These are phyloP conservation scores for Notechis scutatus DNA, from an alignment of 2,113 vertebrate genomes.

Conservation along the genomic window DNA sequence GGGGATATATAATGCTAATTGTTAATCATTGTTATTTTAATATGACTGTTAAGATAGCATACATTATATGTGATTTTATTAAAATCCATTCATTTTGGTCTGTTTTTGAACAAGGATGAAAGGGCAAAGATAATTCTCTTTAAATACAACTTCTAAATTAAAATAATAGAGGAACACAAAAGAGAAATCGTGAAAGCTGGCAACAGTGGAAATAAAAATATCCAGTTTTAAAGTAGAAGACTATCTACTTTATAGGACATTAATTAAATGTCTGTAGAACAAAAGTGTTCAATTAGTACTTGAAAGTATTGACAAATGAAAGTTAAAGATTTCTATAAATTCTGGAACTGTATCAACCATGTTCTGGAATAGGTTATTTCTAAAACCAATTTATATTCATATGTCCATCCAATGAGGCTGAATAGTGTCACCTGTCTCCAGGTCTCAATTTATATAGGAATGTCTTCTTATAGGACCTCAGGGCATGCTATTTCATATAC, in stretches of 20 bases:
- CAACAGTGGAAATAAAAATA: background rate
- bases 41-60: slow-evolving; percentile 54
- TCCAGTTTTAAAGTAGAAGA: background rate
- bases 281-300: background rate
- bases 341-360: background rate
- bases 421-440: background rate
- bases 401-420: background rate
- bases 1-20: slow-evolving; percentile 71
- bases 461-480: background rate
- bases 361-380: background rate
- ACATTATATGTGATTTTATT: slow-evolving; percentile 46
- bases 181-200: background rate
- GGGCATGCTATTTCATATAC: background rate
- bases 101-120: slow-evolving; percentile 14
- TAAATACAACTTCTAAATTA: background rate
- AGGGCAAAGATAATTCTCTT: background rate
- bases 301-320: background rate
- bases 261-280: background rate
- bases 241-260: background rate
- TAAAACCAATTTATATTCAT: background rate
- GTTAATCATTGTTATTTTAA: slow-evolving; percentile 65
- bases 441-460: background rate
- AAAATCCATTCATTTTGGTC: slow-evolving; percentile 4
- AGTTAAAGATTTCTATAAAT: background rate
- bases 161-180: background rate